These are phyloP conservation scores for Rissa tridactyla DNA, from an alignment of 2,113 vertebrate species.

Conservation along the genomic window DNA sequence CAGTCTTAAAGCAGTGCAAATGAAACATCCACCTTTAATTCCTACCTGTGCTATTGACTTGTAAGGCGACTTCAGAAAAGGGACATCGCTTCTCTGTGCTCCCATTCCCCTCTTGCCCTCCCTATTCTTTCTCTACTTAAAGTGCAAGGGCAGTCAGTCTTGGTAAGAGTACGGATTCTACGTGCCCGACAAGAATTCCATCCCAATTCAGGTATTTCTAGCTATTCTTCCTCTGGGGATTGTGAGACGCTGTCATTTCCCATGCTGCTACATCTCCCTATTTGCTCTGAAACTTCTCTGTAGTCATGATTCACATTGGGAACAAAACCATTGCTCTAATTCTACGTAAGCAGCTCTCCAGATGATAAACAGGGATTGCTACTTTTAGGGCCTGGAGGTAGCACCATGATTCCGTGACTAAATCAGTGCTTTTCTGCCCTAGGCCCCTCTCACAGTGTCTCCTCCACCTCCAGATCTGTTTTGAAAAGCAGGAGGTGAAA, in stretches of 20 bases:
- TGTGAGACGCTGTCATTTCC: background rate
- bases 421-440: background rate
- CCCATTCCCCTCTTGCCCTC: background rate
- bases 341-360: background rate
- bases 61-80: background rate
- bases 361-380: background rate
- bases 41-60: background rate
- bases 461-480: background rate
- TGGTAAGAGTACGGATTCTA: background rate
- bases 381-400: background rate
- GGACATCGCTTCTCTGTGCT: background rate
- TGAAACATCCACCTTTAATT: background rate
- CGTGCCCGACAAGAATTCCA: background rate
- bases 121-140: background rate
- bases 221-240: background rate
- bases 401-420: background rate
- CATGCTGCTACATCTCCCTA: background rate
- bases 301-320: background rate
- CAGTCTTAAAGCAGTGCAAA: background rate
- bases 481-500: background rate
- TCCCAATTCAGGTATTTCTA: background rate
- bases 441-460: background rate
- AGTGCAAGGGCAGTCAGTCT: background rate
- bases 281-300: background rate
- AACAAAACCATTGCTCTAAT: background rate